phyloP scores from a whole-genome alignment of 2,797 vertebrate species.

The Menidia menidia region DNA sequence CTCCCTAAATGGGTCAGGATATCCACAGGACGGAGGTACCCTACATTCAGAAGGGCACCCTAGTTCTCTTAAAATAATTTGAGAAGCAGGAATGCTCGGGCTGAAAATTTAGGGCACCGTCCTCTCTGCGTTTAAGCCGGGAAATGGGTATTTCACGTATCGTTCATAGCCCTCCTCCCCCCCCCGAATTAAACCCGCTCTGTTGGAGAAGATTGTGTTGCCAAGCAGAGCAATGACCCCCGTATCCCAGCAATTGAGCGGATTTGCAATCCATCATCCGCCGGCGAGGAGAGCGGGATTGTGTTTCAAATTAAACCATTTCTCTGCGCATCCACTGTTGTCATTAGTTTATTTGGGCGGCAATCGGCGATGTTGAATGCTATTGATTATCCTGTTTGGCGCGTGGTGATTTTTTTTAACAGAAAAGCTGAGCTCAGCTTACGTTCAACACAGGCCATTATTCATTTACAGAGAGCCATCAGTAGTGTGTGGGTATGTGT shows the following conservation, averaged over 20 bases:
- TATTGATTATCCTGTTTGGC: conserved; percentile 71
- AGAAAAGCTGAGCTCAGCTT: conserved; percentile 73
- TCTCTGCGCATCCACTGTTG: conserved; percentile 55
- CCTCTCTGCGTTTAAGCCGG: conserved; percentile 4
- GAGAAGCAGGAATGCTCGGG: conserved; percentile 24
- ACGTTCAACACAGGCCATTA: conserved; percentile 51
- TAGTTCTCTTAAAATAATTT: conserved; percentile 64
- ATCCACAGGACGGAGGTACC: conserved; percentile 59
- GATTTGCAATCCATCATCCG: conserved; percentile 61
- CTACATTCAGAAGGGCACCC: conserved; percentile 64
- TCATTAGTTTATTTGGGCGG: conserved; percentile 74
- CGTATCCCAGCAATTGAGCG: conserved; percentile 44
- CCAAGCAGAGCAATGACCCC: conserved; percentile 45
- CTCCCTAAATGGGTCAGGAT: conserved; percentile 69
- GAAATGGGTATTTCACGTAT: conserved; percentile 26
- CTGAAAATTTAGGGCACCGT: conserved; percentile 53
- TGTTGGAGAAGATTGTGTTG: conserved; percentile 33
- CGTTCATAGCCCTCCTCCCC: conserved; percentile 19
- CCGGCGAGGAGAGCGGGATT: conserved; percentile 13
- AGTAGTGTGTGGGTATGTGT: conserved; percentile 8
- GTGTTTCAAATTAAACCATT: conserved; percentile 60
- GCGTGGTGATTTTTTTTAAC: conserved; percentile 43
- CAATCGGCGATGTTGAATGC: conserved; percentile 62
- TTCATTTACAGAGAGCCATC: conserved; percentile 64
- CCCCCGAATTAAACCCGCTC: conserved; percentile 3